Evolutionary conservation across 2,888 invertebrate species (phyloP).

Genomic region (Latrodectus hesperus): DNA sequence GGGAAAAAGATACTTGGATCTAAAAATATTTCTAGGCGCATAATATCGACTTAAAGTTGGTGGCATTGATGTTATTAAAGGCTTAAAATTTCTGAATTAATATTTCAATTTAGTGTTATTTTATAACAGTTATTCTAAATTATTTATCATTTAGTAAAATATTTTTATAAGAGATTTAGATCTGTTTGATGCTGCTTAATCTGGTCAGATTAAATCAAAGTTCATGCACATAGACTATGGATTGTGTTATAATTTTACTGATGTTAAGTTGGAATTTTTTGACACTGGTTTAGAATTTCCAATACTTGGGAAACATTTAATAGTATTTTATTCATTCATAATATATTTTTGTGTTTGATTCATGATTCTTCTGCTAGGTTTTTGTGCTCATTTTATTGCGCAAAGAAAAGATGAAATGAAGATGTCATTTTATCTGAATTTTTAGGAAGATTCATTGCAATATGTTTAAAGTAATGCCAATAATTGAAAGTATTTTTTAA

Average conservation of each 20-base stretch:
- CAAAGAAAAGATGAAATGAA: not conserved
- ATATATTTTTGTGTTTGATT: not conserved
- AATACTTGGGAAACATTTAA: slow-evolving; percentile 11
- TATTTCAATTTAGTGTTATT: no score
- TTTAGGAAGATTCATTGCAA: no score
- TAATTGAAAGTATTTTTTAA: no score
- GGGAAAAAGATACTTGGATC: no score
- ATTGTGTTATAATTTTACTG: slow-evolving; percentile 33
- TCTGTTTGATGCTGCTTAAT: slow-evolving; percentile 8
- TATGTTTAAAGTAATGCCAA: no score
- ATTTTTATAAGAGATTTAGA: no score
- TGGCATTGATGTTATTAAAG: not conserved
- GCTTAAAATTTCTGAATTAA: not conserved
- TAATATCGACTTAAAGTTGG: not conserved
- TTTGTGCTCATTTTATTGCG: not conserved
- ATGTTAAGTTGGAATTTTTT: slow-evolving; percentile 16
- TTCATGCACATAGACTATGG: slow-evolving; percentile 54
- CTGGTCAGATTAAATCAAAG: slow-evolving; percentile 57
- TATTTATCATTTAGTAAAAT: no score
- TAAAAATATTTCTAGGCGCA: no score
- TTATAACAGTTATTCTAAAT: no score
- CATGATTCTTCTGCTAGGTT: not conserved
- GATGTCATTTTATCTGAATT: no score
- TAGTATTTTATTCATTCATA: not conserved
- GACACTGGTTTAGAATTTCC: slow-evolving; percentile 51